Evolutionary conservation across 2,113 vertebrate species (phyloP).

Genomic region (Melanerpes formicivorus): DNA sequence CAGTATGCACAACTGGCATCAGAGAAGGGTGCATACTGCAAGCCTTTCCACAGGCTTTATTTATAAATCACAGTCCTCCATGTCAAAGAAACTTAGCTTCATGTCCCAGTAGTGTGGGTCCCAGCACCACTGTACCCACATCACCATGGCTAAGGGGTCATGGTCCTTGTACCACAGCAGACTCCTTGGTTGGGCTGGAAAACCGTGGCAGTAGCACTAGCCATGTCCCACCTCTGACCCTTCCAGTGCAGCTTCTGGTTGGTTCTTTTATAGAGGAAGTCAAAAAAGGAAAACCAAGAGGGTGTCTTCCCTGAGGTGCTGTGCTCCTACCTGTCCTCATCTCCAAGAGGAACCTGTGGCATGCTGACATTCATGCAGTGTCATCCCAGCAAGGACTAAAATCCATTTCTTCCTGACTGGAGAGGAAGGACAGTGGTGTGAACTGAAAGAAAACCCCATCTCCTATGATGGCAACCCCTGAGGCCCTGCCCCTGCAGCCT

Average conservation of each 20-base stretch:
- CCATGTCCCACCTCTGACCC: background rate
- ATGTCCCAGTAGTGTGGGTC: accelerated
- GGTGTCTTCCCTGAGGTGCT: background rate
- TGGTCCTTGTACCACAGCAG: background rate
- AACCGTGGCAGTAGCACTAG: background rate
- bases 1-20: background rate
- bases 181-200: background rate
- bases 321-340: background rate
- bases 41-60: background rate
- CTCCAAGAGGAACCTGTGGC: background rate
- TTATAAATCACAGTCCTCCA: background rate
- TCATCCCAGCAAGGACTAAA: background rate
- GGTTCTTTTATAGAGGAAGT: background rate
- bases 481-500: background rate
- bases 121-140: background rate
- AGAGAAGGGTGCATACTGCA: background rate
- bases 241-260: background rate
- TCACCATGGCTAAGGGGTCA: background rate
- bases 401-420: accelerated
- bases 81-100: background rate
- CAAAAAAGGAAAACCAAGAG: background rate
- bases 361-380: background rate
- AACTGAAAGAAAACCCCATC: accelerated
- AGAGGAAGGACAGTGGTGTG: background rate
- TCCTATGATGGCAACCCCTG: background rate